Percentiles rank a stretch among this genome's conserved stretches.
Conservation (phyloP, 1,140 invertebrate species). For the Ylistrum balloti region DNA sequence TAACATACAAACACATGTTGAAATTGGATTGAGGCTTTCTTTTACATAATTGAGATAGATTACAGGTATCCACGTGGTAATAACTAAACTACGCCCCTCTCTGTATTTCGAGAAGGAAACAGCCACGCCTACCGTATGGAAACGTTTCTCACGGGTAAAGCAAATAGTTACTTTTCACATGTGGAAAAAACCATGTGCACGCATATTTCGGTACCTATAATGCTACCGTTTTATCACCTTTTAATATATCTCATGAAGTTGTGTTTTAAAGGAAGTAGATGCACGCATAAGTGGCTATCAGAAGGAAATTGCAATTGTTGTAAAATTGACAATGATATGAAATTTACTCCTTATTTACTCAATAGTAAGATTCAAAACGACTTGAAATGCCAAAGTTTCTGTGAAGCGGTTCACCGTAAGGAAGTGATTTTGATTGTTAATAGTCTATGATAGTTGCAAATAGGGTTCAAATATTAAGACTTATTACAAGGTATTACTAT, state of each 20-base stretch:
- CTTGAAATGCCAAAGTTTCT: too few relatives aligned
- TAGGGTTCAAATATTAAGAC: not conserved
- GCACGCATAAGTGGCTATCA: too few relatives aligned
- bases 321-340: too few relatives aligned
- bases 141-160: constrained; percentile 12
- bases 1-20: not conserved
- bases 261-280: too few relatives aligned
- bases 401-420: too few relatives aligned
- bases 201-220: not conserved
- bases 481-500: not conserved
- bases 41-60: not conserved
- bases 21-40: not conserved
- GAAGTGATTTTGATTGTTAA: too few relatives aligned
- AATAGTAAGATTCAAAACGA: too few relatives aligned
- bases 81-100: too few relatives aligned
- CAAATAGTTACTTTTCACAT: not conserved
- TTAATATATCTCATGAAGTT: too few relatives aligned
- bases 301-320: too few relatives aligned
- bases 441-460: not conserved
- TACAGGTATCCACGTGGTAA: constrained; percentile 14
- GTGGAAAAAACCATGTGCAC: not conserved
- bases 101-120: not conserved
- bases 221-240: too few relatives aligned
- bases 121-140: not conserved
- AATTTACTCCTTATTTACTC: too few relatives aligned